phyloP scores from a whole-genome alignment of 2,113 vertebrate species.

The Lepisosteus oculatus region DNA sequence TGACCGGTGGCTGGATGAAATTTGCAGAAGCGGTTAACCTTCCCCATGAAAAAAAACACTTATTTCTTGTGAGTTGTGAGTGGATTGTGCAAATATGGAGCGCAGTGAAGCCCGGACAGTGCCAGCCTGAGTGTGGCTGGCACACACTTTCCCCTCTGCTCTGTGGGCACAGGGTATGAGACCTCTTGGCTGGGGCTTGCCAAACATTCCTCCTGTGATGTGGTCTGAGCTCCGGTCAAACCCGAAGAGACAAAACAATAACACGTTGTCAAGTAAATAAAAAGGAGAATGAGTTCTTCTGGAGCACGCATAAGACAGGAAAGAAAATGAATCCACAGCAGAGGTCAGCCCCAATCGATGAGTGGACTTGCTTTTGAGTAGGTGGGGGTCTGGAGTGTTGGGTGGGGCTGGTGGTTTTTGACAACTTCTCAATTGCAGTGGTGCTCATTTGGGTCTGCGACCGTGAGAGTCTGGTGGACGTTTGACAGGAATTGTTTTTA shows the following conservation, averaged over 20 bases:
- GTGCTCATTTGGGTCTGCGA: slow-evolving; percentile 24
- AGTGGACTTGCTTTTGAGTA: slow-evolving; percentile 2
- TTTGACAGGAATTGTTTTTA: slow-evolving; percentile 10
- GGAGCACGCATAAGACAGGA: slow-evolving; percentile 16
- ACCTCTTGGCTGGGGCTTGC: slow-evolving; percentile 19
- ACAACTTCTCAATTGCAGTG: background rate
- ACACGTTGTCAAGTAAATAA: slow-evolving; percentile 41
- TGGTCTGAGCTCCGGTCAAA: slow-evolving; percentile 26
- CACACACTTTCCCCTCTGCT: slow-evolving; percentile 6
- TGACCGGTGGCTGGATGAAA: slow-evolving; percentile 55
- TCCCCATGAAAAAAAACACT: slow-evolving; percentile 2
- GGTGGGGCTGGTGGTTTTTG: slow-evolving; percentile 18
- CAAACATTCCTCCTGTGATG: slow-evolving; percentile 10
- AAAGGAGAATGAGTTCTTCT: slow-evolving; percentile 13
- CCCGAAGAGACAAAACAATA: slow-evolving; percentile 41
- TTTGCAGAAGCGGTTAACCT: slow-evolving; percentile 42
- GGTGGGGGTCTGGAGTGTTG: slow-evolving; percentile 27
- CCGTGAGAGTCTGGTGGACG: slow-evolving; percentile 12
- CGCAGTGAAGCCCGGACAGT: slow-evolving; percentile 2
- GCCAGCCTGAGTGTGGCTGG: background rate
- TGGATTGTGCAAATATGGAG: background rate
- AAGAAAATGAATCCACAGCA: slow-evolving; percentile 40
- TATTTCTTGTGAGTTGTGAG: background rate
- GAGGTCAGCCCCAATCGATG: too few species aligned
- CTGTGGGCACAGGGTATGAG: slow-evolving; percentile 20